These are phyloP conservation scores for Proisotoma minuta DNA, from an alignment of 2,888 invertebrate genomes.

Conservation along the genomic window DNA sequence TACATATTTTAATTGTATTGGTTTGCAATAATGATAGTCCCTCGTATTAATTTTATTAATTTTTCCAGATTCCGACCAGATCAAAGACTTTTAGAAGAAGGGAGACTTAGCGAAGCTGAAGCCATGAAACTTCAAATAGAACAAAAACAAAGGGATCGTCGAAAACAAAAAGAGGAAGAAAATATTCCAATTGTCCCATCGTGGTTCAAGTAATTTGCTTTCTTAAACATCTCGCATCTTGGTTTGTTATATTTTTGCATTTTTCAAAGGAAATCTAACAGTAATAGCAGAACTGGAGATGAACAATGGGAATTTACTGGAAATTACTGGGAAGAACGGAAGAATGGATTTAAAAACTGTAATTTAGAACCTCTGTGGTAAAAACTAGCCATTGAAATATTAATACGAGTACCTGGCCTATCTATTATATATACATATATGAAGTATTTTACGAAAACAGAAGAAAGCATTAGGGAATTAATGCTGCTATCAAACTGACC, in stretches of 20 bases:
- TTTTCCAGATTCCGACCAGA: constrained; percentile 67
- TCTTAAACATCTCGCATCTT: neutral
- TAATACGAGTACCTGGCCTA: constrained; percentile 7
- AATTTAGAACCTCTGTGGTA: constrained; percentile 62
- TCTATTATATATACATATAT: too few species aligned
- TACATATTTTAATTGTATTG: neutral
- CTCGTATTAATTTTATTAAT: neutral
- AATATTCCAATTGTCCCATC: constrained; percentile 52
- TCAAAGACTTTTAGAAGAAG: constrained; percentile 69
- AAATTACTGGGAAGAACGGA: constrained; percentile 69
- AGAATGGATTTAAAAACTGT: constrained; percentile 61
- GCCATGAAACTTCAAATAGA: constrained; percentile 66
- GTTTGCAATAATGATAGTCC: neutral
- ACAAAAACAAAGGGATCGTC: constrained; percentile 67
- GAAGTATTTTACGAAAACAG: too few species aligned
- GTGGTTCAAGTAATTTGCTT: constrained; percentile 61
- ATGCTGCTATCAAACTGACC: too few species aligned
- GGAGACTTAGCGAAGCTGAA: constrained; percentile 68
- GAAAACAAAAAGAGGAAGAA: constrained; percentile 60
- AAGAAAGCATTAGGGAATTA: too few species aligned
- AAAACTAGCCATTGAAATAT: too few species aligned
- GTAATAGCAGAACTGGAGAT: constrained; percentile 54
- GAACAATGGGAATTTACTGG: constrained; percentile 68
- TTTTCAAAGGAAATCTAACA: constrained; percentile 52
- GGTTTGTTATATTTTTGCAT: constrained; percentile 5